Evolutionary conservation across 2,797 vertebrate genomes (phyloP), one percentile per base, ranked within the genome.

Genomic region (Sandelia bainsii): DNA sequence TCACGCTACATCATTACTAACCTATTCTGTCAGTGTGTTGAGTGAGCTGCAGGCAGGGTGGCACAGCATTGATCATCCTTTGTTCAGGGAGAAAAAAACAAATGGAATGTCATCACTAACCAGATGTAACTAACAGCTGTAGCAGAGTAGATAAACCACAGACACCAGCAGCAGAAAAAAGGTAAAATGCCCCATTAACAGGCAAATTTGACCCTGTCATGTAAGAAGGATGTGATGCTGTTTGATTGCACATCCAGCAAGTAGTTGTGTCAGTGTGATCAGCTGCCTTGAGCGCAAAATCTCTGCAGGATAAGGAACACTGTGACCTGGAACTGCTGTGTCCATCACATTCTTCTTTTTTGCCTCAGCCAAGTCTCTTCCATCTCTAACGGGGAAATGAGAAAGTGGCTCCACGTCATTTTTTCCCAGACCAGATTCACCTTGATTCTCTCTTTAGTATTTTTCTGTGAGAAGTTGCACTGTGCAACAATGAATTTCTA

Each of bases 1-100:
- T 92, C 88, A 84, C 67, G 54, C 82, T 67, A 77, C 87, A 82
- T 90, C 81, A 87, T 87, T 79, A 80, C 86, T 89, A 89, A 91
- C 78, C 37, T 59, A 89, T 53, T 73, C 63, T 89, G 90, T 85
- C 88, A 89, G 86, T 69, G 88, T 87, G 91, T 81, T 85, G 84
- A 84, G 69, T 57, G 80, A 86, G 86, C 91, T 91, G 82, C 76
- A 62, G 89, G 87, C 89, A 69, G 72, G 61, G 72, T 72, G 72
- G 66, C 49, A 72, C 60, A 86, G 78, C 83, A 88, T 69, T 67
- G 76, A 88, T 88, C 80, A 79, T 72, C 53, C 63, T 81, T 81
- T 80, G 62, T 82, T 72, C 17, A 25, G 50, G 63, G 49, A 76
- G 19, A 56, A 34, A 34, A 34, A 34, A 42, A 34, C 68, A 65